Conservation (phyloP, 2,797 vertebrate species). For the Sciaenops ocellatus region DNA sequence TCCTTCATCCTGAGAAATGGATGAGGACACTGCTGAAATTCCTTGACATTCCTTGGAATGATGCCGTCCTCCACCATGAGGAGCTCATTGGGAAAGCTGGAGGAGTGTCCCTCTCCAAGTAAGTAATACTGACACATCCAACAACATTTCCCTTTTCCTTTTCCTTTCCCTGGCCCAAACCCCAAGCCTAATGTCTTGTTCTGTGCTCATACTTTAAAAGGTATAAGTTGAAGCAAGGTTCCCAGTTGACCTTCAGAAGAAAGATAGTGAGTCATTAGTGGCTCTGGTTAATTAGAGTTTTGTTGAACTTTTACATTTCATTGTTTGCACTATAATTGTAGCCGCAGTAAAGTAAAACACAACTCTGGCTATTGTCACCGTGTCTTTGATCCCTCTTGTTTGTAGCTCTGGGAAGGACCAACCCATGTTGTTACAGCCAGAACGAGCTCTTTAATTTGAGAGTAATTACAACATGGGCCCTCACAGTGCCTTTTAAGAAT, state of each 20-base stretch:
- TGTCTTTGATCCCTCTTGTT: constrained; percentile 25
- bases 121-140: constrained; percentile 79
- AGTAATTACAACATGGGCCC: constrained; percentile 15
- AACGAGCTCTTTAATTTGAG: constrained; percentile 33
- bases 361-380: not conserved
- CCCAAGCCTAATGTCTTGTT: not conserved
- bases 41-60: constrained; percentile 94
- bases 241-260: not conserved
- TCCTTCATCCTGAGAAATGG: constrained; percentile 96
- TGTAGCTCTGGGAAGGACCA: not conserved
- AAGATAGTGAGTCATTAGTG: not conserved
- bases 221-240: not conserved
- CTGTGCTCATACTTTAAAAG: not conserved
- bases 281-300: not conserved
- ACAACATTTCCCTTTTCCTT: not conserved
- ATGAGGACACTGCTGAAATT: constrained; percentile 96
- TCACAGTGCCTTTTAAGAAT: not conserved
- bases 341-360: not conserved
- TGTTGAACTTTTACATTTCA: not conserved
- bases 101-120: constrained; percentile 98
- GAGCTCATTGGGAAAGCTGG: constrained; percentile 98
- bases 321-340: not conserved
- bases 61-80: constrained; percentile 95
- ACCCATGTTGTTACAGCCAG: constrained; percentile 7
- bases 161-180: not conserved